Evolutionary conservation across 2,797 vertebrate genomes (phyloP).

Genomic region (Mallotus villosus): DNA sequence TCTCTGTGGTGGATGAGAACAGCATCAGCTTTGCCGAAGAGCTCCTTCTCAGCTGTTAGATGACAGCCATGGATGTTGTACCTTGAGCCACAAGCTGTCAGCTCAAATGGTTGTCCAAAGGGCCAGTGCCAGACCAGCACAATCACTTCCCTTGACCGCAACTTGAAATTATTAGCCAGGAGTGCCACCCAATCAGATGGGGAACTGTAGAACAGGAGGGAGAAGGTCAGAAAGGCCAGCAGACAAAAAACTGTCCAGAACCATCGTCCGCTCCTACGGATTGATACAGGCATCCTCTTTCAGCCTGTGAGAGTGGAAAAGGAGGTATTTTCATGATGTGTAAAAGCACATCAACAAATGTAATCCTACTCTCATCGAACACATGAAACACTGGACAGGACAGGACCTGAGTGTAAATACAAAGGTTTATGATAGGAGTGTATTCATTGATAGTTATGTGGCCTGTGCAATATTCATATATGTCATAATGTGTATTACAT

Average conservation of each 20-base stretch:
- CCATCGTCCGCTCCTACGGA: not conserved
- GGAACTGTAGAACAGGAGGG: not conserved
- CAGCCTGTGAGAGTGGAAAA: not conserved
- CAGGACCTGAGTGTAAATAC: too few relatives aligned
- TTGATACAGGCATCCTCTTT: not conserved
- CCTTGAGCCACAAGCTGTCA: slow-evolving; percentile 74
- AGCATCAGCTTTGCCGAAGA: slow-evolving; percentile 77
- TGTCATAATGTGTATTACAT: too few relatives aligned
- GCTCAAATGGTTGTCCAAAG: slow-evolving; percentile 79
- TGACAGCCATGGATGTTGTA: slow-evolving; percentile 80
- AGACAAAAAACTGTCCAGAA: not conserved
- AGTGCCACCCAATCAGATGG: not conserved
- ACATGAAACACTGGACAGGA: too few relatives aligned
- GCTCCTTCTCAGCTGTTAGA: slow-evolving; percentile 76
- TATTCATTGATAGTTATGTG: too few relatives aligned
- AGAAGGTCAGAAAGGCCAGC: not conserved
- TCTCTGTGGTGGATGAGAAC: slow-evolving; percentile 84
- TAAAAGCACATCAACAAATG: not conserved
- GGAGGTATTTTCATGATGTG: not conserved
- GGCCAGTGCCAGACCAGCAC: slow-evolving; percentile 84
- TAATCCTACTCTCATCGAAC: too few relatives aligned
- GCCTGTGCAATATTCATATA: too few relatives aligned
- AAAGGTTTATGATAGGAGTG: too few relatives aligned
- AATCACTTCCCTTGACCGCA: slow-evolving; percentile 68
- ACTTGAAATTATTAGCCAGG: slow-evolving; percentile 49